A percentile compares a stretch with the other conserved stretches of the same genome.
phyloP scores from a whole-genome alignment of 2,113 vertebrate genomes.

The Mugil cephalus region DNA sequence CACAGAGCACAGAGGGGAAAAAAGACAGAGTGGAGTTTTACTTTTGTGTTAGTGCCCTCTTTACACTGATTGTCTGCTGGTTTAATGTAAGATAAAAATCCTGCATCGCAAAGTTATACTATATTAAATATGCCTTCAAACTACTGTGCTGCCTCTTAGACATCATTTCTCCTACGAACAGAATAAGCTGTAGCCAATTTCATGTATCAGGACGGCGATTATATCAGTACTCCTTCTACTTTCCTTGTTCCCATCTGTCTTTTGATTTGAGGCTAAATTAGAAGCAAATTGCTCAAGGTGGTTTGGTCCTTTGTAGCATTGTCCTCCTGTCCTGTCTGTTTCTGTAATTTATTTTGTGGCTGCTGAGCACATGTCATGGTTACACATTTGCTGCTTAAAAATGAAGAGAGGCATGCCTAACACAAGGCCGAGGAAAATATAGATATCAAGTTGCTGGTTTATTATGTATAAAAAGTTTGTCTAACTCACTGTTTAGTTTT shows the following conservation, averaged over 20 bases:
- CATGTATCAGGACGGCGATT: not conserved
- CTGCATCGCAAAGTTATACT: not conserved
- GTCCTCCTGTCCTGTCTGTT: not conserved
- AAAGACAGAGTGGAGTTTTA: conserved; percentile 40
- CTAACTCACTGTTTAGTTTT: not conserved
- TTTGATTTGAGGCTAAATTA: conserved; percentile 29
- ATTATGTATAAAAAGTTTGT: not conserved
- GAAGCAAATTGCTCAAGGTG: conserved; percentile 4
- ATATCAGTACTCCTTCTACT: not conserved
- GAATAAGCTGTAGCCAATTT: not conserved
- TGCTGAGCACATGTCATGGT: not conserved
- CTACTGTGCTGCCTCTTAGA: not conserved
- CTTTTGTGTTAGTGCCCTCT: conserved; percentile 9
- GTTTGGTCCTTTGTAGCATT: conserved; percentile 3
- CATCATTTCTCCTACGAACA: not conserved
- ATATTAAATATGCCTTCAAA: not conserved
- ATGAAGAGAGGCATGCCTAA: not conserved
- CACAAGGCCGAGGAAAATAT: not conserved
- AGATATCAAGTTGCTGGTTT: not conserved
- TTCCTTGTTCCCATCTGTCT: conserved; percentile 1
- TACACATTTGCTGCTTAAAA: not conserved
- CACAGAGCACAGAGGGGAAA: conserved; percentile 39
- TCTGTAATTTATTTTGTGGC: not conserved
- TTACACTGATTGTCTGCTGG: conserved; percentile 23
- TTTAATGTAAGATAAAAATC: conserved; percentile 3